A percentile compares a stretch with the other conserved stretches of the same genome.
phyloP scores from a whole-genome alignment of 2,113 vertebrate species.

The Erpornis zantholeuca region DNA sequence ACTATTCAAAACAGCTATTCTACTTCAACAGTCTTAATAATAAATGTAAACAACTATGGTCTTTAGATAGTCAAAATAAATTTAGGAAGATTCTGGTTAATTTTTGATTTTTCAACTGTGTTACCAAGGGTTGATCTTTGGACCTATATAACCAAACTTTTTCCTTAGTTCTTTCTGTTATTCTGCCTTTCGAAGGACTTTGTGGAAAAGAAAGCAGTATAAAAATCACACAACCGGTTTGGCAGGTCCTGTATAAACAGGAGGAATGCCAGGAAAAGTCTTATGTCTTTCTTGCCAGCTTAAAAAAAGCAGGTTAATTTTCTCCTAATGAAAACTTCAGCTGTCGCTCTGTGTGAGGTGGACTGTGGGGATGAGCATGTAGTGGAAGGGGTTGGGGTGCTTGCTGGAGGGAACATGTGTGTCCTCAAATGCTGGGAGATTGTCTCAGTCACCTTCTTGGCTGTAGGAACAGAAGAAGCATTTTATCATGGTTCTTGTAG shows the following conservation, averaged over 20 bases:
- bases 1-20: not conserved
- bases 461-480: not conserved
- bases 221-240: constrained; percentile 66
- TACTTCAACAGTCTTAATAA: not conserved
- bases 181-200: constrained; percentile 55
- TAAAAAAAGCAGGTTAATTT: not conserved
- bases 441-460: not conserved
- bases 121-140: constrained; percentile 1
- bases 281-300: constrained; percentile 8
- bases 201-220: constrained; percentile 52
- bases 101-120: not conserved
- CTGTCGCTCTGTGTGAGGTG: fast-evolving
- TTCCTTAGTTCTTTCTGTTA: constrained; percentile 50
- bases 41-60: not conserved
- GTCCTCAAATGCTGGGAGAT: not conserved
- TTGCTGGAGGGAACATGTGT: not conserved
- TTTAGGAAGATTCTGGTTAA: not conserved
- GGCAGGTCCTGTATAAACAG: constrained; percentile 63
- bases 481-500: not conserved
- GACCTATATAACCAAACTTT: constrained; percentile 13
- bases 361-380: not conserved
- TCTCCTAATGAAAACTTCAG: not conserved
- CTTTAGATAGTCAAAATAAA: not conserved
- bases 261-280: constrained; percentile 51
- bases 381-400: not conserved